phyloP scores from a whole-genome alignment of 2,888 invertebrate species.

The Halictus quadricinctus region DNA sequence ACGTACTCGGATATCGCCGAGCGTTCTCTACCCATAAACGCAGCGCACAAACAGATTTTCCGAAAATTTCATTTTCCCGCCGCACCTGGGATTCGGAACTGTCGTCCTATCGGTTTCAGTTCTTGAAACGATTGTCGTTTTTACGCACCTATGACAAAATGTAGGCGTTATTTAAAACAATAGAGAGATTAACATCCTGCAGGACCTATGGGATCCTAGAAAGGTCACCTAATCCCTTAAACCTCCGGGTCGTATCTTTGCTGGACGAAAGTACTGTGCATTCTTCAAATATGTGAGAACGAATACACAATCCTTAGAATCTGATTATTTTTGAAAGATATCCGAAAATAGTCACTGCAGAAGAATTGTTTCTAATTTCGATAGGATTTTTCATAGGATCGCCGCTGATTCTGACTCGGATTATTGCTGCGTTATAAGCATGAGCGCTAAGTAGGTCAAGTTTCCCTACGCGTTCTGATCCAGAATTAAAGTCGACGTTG shows the following conservation, averaged over 20 bases:
- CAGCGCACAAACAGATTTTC: background rate
- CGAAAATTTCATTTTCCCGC: background rate
- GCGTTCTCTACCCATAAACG: background rate
- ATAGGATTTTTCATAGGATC: background rate
- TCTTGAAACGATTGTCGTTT: no score
- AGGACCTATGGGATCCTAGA: no score
- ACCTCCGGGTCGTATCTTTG: background rate
- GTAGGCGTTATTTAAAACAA: background rate
- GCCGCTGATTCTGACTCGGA: background rate
- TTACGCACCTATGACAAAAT: no score
- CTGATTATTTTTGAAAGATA: no score
- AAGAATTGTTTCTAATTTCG: background rate
- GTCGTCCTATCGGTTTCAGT: no score
- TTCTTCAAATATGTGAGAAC: no score
- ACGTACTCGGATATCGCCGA: background rate
- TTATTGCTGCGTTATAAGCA: conserved; percentile 9
- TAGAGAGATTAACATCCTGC: background rate
- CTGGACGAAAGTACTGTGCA: background rate
- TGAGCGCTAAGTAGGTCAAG: conserved; percentile 28
- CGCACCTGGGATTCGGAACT: no score
- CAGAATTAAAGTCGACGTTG: conserved; percentile 45
- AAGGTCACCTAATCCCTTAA: background rate
- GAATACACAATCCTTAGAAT: background rate
- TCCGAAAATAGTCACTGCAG: background rate
- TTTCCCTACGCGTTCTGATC: conserved; percentile 68